A percentile compares a stretch with the other conserved stretches of the same genome.
Conservation (phyloP, 2,888 invertebrate species). For the Polyommatus iphigenia region DNA sequence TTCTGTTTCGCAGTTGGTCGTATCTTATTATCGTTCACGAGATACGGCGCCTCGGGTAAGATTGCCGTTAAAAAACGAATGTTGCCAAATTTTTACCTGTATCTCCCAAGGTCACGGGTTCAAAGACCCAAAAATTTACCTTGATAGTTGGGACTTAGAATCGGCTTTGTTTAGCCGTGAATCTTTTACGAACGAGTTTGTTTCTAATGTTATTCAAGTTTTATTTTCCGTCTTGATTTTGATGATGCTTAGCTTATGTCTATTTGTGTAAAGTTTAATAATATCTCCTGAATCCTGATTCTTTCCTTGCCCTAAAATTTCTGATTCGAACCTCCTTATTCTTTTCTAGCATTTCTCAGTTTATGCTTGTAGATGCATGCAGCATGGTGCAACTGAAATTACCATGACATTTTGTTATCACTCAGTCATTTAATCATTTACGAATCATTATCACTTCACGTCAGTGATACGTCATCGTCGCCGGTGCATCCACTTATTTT, state of each 20-base stretch:
- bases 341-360: not conserved
- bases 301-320: no score
- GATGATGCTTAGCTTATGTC: not conserved
- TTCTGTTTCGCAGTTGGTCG: not conserved
- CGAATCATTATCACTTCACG: constrained; percentile 12
- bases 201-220: not conserved
- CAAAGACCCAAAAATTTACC: constrained; percentile 20
- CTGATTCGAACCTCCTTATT: not conserved
- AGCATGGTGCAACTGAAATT: not conserved
- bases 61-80: constrained; percentile 17
- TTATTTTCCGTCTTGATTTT: not conserved
- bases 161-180: constrained; percentile 4
- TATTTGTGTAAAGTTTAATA: not conserved
- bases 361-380: not conserved
- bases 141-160: constrained; percentile 21
- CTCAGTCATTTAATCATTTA: constrained; percentile 11
- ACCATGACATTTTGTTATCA: not conserved
- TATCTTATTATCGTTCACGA: constrained; percentile 5
- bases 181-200: not conserved
- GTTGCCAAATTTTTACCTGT: constrained; percentile 28
- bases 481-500: constrained; percentile 7
- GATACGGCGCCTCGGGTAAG: constrained; percentile 12
- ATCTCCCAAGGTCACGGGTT: constrained; percentile 24
- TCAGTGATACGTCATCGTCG: not conserved
- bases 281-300: no score